A percentile compares a stretch with the other conserved stretches of the same genome.
Evolutionary conservation across 2,797 vertebrate species (phyloP).

Genomic region (Paedocypris micromegethes): DNA sequence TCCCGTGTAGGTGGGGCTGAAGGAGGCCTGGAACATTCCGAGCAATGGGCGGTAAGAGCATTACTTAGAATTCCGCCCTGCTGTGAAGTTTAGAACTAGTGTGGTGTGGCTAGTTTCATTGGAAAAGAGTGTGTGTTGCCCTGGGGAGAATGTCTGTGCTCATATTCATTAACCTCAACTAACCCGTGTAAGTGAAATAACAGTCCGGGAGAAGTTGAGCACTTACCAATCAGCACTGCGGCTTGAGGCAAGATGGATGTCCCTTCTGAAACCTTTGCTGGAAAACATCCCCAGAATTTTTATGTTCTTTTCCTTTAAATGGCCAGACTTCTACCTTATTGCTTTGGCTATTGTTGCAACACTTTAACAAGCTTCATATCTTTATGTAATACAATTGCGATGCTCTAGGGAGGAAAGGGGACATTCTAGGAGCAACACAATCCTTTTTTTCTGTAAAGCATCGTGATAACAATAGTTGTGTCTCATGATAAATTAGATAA

Average conservation of each 20-base stretch:
- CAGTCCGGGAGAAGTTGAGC: conserved; percentile 11
- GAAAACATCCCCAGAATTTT: conserved; percentile 10
- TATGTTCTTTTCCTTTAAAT: background rate
- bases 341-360: background rate
- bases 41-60: conserved; percentile 22
- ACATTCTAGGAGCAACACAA: too few species aligned
- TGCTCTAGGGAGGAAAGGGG: too few species aligned
- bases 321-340: background rate
- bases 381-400: too few species aligned
- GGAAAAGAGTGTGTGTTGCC: conserved; percentile 42
- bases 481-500: too few species aligned
- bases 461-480: too few species aligned
- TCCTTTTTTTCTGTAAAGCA: too few species aligned
- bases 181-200: conserved; percentile 19
- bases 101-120: conserved; percentile 44
- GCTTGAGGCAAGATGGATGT: conserved; percentile 21
- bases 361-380: too few species aligned
- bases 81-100: conserved; percentile 47
- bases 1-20: background rate
- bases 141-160: conserved; percentile 24
- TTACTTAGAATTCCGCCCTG: conserved; percentile 44
- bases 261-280: conserved; percentile 16
- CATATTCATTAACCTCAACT: conserved; percentile 41
- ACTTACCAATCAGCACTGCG: conserved; percentile 25
- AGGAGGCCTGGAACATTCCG: conserved; percentile 4